A percentile compares a stretch with the other conserved stretches of the same genome.
Evolutionary conservation across 2,888 invertebrate genomes (phyloP).

Genomic region (Macrophya annulata): DNA sequence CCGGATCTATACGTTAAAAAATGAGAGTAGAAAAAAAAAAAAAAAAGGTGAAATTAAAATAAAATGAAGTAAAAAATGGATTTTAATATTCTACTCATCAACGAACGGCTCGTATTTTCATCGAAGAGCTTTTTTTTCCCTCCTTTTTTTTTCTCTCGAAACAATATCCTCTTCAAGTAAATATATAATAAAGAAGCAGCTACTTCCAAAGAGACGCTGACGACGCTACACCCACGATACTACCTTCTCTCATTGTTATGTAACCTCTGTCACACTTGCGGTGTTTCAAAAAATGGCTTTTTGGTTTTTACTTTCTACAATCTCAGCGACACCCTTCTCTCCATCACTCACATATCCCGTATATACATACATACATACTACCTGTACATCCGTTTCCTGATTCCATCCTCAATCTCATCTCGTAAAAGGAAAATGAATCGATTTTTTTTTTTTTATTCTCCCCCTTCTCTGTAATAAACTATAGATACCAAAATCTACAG

Average conservation of each 20-base stretch:
- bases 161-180: conserved; percentile 52
- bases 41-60: not conserved
- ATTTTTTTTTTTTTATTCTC: not conserved
- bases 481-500: not conserved
- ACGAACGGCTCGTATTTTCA: conserved; percentile 16
- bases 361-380: not conserved
- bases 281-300: conserved; percentile 62
- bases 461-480: not conserved
- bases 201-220: conserved; percentile 58
- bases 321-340: not conserved
- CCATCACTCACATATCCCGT: not conserved
- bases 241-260: conserved; percentile 65
- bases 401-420: conserved; percentile 1
- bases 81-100: not conserved
- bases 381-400: not conserved
- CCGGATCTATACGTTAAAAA: not conserved
- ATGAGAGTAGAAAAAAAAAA: not conserved
- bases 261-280: conserved; percentile 63
- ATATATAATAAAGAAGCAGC: conserved; percentile 43
- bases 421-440: conserved; percentile 13
- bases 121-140: not conserved
- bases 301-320: conserved; percentile 20
- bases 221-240: conserved; percentile 60
- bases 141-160: not conserved
- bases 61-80: not conserved